Base-by-base conservation (phyloP, 2,888 invertebrate species). In the Athetis lepigone region DNA sequence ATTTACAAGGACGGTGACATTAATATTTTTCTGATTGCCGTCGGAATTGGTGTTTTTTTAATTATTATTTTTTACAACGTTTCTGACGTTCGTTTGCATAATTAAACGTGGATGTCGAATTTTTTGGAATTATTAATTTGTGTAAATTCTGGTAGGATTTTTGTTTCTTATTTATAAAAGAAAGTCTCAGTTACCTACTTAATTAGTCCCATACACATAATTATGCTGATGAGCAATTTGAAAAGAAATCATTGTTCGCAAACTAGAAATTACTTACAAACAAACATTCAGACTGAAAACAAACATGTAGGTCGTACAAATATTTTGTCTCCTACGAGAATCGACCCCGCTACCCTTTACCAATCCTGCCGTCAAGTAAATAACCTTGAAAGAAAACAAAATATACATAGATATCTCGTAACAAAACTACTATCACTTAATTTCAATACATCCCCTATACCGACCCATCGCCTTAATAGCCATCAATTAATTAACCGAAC, bases 1-100 rank as follows among this genome's bases (percentile, higher is more conserved):
- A 91, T 90, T 91, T 90, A 89, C 88, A 86, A 89, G 85, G 79
- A 79, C 82, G 65, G 81, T 77, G 86, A 85, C 87, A 85, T 85
- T 86, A 69, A 77, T 80, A 78, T 79, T 79, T 78, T 78, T 83
- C 83, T 87, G 83, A 85, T 85, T 84, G 80, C 81, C 67, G 59
- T 60, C 70, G 74, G 78, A 80, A 64, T 68, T 58, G 69, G 33
- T n/a, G 37, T 13, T 49, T 73, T 71, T 66, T 76, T 79, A n/a
- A n/a, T 77, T 27, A 40, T 70, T 65, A 59, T 69, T 72, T 76
- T 77, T 62, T 70, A 51, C 27, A n/a, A 6, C 33, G 18, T 13
- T 54, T 11, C 51, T 46, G 40, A 50, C 21, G n/a, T 70, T 54
- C 27, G 27, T 69, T 43, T 49, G 43, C 51, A 33, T 56, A 40